Evolutionary conservation across 2,888 invertebrate species (phyloP), one percentile per base, ranked within the genome.

Genomic region (Cephalotes varians): DNA sequence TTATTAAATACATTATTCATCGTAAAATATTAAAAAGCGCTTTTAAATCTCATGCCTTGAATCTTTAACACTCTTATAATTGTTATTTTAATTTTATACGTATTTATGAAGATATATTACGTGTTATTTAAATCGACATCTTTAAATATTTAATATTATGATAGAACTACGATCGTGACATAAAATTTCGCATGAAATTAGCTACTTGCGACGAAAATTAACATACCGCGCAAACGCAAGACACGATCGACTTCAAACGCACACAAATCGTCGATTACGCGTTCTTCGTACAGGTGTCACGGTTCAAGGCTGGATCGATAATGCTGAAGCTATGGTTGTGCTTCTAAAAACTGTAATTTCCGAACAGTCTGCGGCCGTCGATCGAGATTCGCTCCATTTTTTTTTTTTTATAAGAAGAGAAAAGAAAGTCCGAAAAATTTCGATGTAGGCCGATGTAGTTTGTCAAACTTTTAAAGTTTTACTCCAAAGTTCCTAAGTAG

Each of bases 241-340:
- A 51, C n/a, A 28, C 28, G 4, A 51, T 64, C 28, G 71, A 79
- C 56, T 69, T 67, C 58, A 67, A 64, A 73, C 64, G 47, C 28
- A 67, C 76, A 84, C 60, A 54, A 82, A 79, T 71, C 71, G 40
- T 85, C 82, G 83, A 86, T 84, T 81, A 58, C 58, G 65, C 60
- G 73, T 40, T 58, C 56, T 12, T 25, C 7, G 76, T 34, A 60
- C 85, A 85, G 81, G 81, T 85, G 86, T 83, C 85, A 82, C 69
- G 82, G 86, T 90, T 86, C 88, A 88, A 88, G 84, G 85, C 62
- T 84, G 64, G 51, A 71, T 86, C 89, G 86, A 90, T 86, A 86
- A 80, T 56, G 18, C 37, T 69, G 37, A 81, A 69, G n/a, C 34
- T 47, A 58, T 28, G 49, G 7, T 40, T 69, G 65, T 47, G 5